Evolutionary conservation across 2,113 vertebrate genomes (phyloP).

Genomic region (Grus americana): DNA sequence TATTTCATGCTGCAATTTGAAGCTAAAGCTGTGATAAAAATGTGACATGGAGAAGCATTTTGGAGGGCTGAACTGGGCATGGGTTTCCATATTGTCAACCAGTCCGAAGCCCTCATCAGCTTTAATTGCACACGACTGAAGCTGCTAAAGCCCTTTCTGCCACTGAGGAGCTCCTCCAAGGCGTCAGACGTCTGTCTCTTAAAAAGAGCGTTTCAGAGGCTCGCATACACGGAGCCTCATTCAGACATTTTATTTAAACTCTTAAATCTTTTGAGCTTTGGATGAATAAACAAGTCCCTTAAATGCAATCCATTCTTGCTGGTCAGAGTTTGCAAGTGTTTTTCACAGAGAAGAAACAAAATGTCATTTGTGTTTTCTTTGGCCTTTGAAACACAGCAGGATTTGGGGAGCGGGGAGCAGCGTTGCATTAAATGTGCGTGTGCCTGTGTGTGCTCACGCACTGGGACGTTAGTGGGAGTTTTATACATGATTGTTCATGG

Average conservation of each 20-base stretch:
- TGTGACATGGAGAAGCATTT: background rate
- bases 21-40: slow-evolving; percentile 66
- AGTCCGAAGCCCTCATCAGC: slow-evolving; percentile 48
- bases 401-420: background rate
- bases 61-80: background rate
- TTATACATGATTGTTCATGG: rapidly evolving
- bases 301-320: slow-evolving; percentile 47
- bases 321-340: slow-evolving; percentile 45
- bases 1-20: slow-evolving; percentile 64
- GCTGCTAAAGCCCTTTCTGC: slow-evolving; percentile 62
- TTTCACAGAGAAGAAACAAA: slow-evolving; percentile 36
- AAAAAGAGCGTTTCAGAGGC: slow-evolving; percentile 55
- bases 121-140: slow-evolving; percentile 44
- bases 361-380: slow-evolving; percentile 45
- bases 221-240: slow-evolving; percentile 13
- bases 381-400: background rate
- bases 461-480: background rate
- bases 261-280: slow-evolving; percentile 62
- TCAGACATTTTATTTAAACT: slow-evolving; percentile 58
- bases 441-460: rapidly evolving
- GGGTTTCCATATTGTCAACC: slow-evolving; percentile 44
- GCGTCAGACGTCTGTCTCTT: slow-evolving; percentile 68
- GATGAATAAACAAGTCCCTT: slow-evolving; percentile 37
- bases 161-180: slow-evolving; percentile 30
- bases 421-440: rapidly evolving